These are phyloP conservation scores for Dysdera silvatica DNA, from an alignment of 1,140 invertebrate genomes.

Conservation along the genomic window DNA sequence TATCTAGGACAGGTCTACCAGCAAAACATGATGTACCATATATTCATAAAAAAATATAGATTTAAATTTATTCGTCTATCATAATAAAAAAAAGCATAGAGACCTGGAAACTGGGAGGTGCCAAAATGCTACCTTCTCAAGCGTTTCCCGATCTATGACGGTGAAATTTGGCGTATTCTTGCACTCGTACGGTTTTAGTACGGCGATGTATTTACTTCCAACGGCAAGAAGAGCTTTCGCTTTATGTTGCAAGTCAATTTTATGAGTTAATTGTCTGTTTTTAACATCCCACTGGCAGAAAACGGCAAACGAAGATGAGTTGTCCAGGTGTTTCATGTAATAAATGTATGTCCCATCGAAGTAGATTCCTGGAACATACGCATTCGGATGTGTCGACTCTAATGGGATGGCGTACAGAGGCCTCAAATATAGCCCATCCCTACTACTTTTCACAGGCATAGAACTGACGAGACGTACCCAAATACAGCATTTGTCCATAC, in stretches of 20 bases:
- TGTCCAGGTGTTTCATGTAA: conserved; percentile 32
- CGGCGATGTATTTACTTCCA: conserved; percentile 33
- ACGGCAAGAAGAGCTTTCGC: conserved; percentile 36
- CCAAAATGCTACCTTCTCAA: conserved; percentile 31
- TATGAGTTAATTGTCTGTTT: conserved; percentile 3
- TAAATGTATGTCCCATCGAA: conserved; percentile 32
- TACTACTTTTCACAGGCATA: neutral
- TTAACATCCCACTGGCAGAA: conserved; percentile 34
- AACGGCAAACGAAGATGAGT: conserved; percentile 18
- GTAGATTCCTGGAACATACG: conserved; percentile 34
- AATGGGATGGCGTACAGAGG: conserved; percentile 21
- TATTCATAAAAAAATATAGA: neutral
- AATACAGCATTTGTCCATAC: conserved; percentile 32
- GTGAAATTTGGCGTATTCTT: conserved; percentile 33
- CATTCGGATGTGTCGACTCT: conserved; percentile 15
- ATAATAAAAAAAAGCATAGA: neutral
- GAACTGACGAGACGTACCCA: conserved; percentile 27
- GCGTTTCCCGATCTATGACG: conserved; percentile 30
- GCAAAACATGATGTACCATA: too few species aligned
- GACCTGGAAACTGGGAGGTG: conserved; percentile 36
- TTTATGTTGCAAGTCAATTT: conserved; percentile 31
- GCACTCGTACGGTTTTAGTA: conserved; percentile 31
- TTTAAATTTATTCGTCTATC: too few species aligned
- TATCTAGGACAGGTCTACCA: too few species aligned
- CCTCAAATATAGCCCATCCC: conserved; percentile 28